Evolutionary conservation across 2,797 vertebrate species (phyloP).

Genomic region (Meriones psammophilus): DNA sequence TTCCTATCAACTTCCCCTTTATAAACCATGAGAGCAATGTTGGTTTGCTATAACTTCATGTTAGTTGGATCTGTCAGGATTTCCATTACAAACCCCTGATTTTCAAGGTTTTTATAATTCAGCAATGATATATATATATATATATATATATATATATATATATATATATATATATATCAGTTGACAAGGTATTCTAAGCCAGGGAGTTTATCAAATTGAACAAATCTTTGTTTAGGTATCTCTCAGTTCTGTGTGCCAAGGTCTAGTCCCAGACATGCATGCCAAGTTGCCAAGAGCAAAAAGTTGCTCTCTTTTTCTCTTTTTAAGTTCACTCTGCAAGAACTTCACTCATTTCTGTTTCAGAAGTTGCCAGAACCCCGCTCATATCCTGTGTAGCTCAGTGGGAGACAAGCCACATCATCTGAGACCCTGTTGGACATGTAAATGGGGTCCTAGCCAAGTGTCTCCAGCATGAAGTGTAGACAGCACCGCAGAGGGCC

Average conservation of each 20-base stretch:
- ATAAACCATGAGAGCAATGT: conserved; percentile 76
- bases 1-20: conserved; percentile 81
- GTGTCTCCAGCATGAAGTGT: conserved; percentile 69
- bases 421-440: conserved; percentile 75
- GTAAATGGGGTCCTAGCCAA: conserved; percentile 67
- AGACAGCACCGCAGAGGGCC: conserved; percentile 60
- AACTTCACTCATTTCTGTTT: conserved; percentile 79
- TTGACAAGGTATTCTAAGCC: conserved; percentile 74
- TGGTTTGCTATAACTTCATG: conserved; percentile 72
- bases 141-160: too few relatives aligned
- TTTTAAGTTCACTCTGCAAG: conserved; percentile 76
- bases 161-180: conserved; percentile 45
- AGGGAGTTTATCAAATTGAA: conserved; percentile 84
- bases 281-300: conserved; percentile 81
- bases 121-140: conserved; percentile 79
- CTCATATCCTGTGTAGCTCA: conserved; percentile 83
- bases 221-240: conserved; percentile 84
- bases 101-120: conserved; percentile 83
- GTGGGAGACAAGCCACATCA: conserved; percentile 81
- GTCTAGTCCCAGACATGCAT: conserved; percentile 74
- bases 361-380: conserved; percentile 80
- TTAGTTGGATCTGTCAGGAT: conserved; percentile 84
- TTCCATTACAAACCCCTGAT: conserved; percentile 84
- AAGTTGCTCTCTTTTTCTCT: conserved; percentile 67
- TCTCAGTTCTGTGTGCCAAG: conserved; percentile 77